Conservation (phyloP, 2,797 vertebrate genomes). For the Heteromormyrus szaboi region DNA sequence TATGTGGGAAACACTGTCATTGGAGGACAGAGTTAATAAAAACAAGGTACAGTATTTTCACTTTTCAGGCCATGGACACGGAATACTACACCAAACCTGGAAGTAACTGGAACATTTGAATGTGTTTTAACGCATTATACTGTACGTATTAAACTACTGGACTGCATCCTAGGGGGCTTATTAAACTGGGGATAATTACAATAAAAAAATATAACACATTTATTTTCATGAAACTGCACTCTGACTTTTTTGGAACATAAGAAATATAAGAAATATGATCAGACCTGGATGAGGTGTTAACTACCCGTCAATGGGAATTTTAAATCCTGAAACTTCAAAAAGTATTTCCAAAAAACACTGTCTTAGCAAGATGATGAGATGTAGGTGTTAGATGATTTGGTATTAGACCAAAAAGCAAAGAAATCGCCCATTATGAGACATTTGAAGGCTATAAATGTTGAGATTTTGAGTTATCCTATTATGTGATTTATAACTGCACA, state of each 20-base stretch:
- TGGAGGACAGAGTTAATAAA: not conserved
- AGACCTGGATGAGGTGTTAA: not conserved
- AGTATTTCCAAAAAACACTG: not conserved
- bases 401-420: not conserved
- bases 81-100: not conserved
- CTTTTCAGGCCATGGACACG: not conserved
- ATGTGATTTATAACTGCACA: not conserved
- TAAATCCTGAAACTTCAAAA: not conserved
- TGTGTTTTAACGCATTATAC: not conserved
- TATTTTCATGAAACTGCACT: not conserved
- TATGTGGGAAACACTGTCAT: not conserved
- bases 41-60: not conserved
- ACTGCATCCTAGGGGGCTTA: not conserved
- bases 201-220: not conserved
- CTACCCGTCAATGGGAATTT: not conserved
- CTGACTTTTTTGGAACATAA: not conserved
- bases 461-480: not conserved
- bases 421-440: not conserved
- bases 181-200: not conserved
- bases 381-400: not conserved
- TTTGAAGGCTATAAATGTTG: not conserved
- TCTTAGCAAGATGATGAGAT: not conserved
- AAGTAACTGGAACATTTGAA: not conserved
- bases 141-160: not conserved
- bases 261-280: not conserved